Conservation (phyloP, 2,797 vertebrate genomes). For the Sphaeramia orbicularis region DNA sequence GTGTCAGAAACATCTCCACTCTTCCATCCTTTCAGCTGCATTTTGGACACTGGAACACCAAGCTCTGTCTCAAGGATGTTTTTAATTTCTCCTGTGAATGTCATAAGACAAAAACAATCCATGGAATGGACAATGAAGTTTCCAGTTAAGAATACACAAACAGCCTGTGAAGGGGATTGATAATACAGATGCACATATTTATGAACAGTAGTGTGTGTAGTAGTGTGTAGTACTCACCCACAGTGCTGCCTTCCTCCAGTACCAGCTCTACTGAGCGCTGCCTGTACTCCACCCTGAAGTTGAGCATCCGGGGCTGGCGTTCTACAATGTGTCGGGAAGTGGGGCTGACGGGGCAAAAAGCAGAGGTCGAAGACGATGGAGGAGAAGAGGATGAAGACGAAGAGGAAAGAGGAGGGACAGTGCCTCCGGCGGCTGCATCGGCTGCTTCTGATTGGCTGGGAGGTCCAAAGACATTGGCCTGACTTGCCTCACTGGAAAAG, state of each 20-base stretch:
- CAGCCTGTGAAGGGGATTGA: conserved; percentile 1
- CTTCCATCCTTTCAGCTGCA: conserved; percentile 99
- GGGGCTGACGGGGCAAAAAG: conserved; percentile 92
- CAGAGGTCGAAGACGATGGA: conserved; percentile 88
- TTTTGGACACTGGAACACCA: conserved; percentile 94
- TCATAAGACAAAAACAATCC: conserved; percentile 44
- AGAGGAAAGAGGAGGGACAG: conserved; percentile 80
- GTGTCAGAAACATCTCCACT: conserved; percentile 95
- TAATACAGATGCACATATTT: not conserved
- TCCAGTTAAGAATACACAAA: conserved; percentile 26
- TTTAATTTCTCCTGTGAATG: conserved; percentile 93
- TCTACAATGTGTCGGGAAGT: conserved; percentile 94
- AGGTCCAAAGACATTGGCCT: conserved; percentile 88
- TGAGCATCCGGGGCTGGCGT: conserved; percentile 95
- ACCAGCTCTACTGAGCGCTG: conserved; percentile 95
- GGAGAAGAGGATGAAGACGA: conserved; percentile 88
- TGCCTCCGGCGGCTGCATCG: conserved; percentile 74
- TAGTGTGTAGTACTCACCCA: conserved; percentile 92
- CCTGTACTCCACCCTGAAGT: conserved; percentile 97
- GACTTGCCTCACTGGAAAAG: conserved; percentile 91
- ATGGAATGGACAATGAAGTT: not conserved
- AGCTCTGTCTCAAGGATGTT: conserved; percentile 96
- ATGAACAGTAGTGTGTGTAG: not conserved
- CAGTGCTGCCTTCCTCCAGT: conserved; percentile 94
- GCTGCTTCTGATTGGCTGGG: conserved; percentile 85